Conservation (phyloP, 2,888 invertebrate species). For the Cerceris rybyensis region DNA sequence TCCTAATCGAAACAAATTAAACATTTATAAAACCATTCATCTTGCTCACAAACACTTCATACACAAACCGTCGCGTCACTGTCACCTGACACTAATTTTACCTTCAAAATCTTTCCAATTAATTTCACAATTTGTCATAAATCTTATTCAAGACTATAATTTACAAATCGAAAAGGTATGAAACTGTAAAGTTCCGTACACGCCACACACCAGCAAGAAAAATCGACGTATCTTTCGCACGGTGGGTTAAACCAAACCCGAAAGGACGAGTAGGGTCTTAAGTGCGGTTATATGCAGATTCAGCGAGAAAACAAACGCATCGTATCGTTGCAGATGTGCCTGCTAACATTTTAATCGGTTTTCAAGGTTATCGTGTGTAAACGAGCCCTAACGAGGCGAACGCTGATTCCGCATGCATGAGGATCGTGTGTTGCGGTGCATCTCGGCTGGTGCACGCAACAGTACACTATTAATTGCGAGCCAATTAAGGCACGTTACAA, state of each 20-base stretch:
- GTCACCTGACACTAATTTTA: too few relatives aligned
- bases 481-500: conserved; percentile 65
- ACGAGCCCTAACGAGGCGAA: conserved; percentile 60
- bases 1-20: too few relatives aligned
- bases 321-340: conserved; percentile 28
- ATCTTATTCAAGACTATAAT: too few relatives aligned
- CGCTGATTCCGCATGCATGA: conserved; percentile 55
- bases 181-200: neutral
- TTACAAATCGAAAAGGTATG: too few relatives aligned
- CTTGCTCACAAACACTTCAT: too few relatives aligned
- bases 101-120: too few relatives aligned
- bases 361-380: conserved; percentile 59
- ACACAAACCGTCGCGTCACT: too few relatives aligned
- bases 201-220: neutral
- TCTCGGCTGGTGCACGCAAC: conserved; percentile 53
- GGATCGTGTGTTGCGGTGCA: conserved; percentile 37
- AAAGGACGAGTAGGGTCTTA: conserved; percentile 24
- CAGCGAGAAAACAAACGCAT: conserved; percentile 33
- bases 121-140: too few relatives aligned
- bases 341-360: conserved; percentile 64
- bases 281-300: conserved; percentile 30
- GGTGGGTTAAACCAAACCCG: conserved; percentile 45
- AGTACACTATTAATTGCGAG: conserved; percentile 69
- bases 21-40: too few relatives aligned
- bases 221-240: conserved; percentile 17